Evolutionary conservation across 2,888 invertebrate species (phyloP).

Genomic region (Pristionchus maxplancki): DNA sequence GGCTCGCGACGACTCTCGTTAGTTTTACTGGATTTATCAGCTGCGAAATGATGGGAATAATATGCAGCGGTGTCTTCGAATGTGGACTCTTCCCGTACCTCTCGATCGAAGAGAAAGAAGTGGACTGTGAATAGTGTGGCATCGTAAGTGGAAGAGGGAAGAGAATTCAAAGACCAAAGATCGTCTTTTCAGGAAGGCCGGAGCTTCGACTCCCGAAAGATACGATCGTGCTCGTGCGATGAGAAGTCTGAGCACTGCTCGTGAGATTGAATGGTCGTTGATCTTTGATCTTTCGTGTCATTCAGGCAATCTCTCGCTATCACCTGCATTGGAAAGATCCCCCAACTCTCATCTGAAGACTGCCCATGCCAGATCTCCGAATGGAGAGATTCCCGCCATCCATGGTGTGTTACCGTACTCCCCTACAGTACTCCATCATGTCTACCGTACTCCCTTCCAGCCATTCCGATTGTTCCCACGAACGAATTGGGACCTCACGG

Average conservation of each 20-base stretch:
- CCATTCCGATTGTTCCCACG: background rate
- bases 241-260: slow-evolving; percentile 21
- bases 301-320: slow-evolving; percentile 21
- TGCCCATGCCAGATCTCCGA: background rate
- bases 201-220: background rate
- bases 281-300: background rate
- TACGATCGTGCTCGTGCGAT: slow-evolving; percentile 7
- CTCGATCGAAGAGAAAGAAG: slow-evolving; percentile 29
- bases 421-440: background rate
- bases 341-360: background rate
- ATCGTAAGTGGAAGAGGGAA: background rate
- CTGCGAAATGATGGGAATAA: background rate
- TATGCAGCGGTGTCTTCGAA: background rate
- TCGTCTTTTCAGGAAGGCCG: slow-evolving; percentile 12
- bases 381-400: slow-evolving; percentile 28
- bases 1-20: background rate
- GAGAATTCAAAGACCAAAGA: slow-evolving; percentile 17
- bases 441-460: slow-evolving; percentile 27
- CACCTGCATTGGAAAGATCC: no score
- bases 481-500: slow-evolving; percentile 13
- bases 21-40: background rate
- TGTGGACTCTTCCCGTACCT: background rate
- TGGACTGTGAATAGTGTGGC: slow-evolving; percentile 42
- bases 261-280: background rate
- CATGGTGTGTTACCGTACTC: background rate